Conservation (phyloP, 2,888 invertebrate genomes). For the Serrognathus titanus region DNA sequence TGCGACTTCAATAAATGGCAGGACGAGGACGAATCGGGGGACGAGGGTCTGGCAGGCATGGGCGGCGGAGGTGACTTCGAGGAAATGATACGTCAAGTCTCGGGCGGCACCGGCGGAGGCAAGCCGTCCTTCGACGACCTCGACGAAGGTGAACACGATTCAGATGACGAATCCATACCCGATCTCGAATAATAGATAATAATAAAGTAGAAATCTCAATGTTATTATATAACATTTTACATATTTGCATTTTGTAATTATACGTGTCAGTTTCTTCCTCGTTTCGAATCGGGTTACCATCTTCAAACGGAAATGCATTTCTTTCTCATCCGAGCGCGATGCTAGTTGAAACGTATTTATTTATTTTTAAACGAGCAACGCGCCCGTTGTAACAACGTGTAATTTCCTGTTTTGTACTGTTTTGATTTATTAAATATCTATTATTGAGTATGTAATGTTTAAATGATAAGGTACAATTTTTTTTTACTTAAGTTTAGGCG, state of each 20-base stretch:
- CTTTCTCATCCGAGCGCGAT: too few species aligned
- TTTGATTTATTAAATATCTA: too few species aligned
- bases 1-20: constrained; percentile 98
- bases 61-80: constrained; percentile 56
- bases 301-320: too few species aligned
- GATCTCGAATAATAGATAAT: constrained; percentile 60
- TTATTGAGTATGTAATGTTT: too few species aligned
- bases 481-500: too few species aligned
- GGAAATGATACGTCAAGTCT: constrained; percentile 74
- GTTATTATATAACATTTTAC: constrained; percentile 13
- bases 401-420: too few species aligned
- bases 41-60: constrained; percentile 60
- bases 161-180: constrained; percentile 77
- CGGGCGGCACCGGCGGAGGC: constrained; percentile 54
- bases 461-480: too few species aligned
- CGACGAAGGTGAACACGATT: constrained; percentile 60
- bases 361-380: too few species aligned
- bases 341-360: too few species aligned
- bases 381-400: too few species aligned
- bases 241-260: constrained; percentile 17
- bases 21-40: constrained; percentile 92
- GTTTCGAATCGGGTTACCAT: too few species aligned
- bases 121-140: constrained; percentile 75
- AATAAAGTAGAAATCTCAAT: constrained; percentile 5
- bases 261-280: too few species aligned